A percentile compares a stretch with the other conserved stretches of the same genome.
Evolutionary conservation across 2,888 invertebrate species (phyloP).

Genomic region (Yponomeuta sedellus): DNA sequence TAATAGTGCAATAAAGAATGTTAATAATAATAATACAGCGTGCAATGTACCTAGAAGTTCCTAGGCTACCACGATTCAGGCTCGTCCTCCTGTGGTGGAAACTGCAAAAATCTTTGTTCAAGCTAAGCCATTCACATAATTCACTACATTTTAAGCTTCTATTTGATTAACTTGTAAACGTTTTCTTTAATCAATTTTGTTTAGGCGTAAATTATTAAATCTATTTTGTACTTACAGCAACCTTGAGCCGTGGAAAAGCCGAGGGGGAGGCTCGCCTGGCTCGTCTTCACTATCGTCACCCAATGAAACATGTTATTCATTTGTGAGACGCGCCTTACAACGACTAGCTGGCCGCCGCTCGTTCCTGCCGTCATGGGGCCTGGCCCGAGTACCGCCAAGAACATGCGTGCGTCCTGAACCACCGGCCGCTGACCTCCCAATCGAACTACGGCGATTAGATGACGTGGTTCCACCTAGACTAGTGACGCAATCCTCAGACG

Average conservation of each 20-base stretch:
- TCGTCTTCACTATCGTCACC: slow-evolving; percentile 93
- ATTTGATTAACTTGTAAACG: not conserved
- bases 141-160: not conserved
- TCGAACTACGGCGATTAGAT: slow-evolving; percentile 87
- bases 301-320: slow-evolving; percentile 95
- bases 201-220: not conserved
- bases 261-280: slow-evolving; percentile 79
- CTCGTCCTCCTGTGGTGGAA: too few relatives aligned
- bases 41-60: too few relatives aligned
- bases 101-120: too few relatives aligned
- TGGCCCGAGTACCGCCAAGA: slow-evolving; percentile 47
- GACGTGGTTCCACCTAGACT: slow-evolving; percentile 73
- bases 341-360: slow-evolving; percentile 86
- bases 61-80: too few relatives aligned
- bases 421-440: slow-evolving; percentile 87
- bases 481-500: slow-evolving; percentile 69
- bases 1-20: too few relatives aligned
- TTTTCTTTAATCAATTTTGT: not conserved
- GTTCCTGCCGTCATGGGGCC: slow-evolving; percentile 88
- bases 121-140: too few relatives aligned
- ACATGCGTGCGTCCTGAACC: slow-evolving; percentile 85
- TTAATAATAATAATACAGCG: too few relatives aligned
- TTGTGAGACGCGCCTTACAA: slow-evolving; percentile 91
- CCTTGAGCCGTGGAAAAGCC: slow-evolving; percentile 63
- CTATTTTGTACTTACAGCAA: slow-evolving; percentile 36